phyloP scores from a whole-genome alignment of 2,113 vertebrate species.

The Sus scrofa region DNA sequence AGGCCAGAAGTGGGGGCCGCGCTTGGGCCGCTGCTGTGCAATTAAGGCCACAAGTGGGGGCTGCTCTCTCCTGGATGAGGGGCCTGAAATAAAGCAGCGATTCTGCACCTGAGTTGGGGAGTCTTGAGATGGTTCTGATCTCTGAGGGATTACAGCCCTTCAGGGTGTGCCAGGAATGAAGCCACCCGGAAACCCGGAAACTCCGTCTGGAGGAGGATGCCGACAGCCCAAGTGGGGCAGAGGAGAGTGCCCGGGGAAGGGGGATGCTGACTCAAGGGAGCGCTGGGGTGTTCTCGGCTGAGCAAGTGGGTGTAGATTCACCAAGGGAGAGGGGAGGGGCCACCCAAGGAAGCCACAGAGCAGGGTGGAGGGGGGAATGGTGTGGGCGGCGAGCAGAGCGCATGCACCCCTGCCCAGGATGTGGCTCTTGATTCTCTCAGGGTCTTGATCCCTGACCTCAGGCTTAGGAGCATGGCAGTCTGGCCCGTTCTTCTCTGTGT shows the following conservation, averaged over 20 bases:
- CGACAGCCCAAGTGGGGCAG: not conserved
- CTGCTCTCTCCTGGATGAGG: not conserved
- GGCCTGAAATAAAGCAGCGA: not conserved
- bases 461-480: not conserved
- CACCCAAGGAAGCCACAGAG: not conserved
- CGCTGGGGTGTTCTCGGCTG: no score
- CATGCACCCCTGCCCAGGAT: rapidly evolving
- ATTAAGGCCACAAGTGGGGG: not conserved
- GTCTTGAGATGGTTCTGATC: not conserved
- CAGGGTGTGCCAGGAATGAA: not conserved
- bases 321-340: not conserved
- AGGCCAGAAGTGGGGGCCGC: no score
- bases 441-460: not conserved
- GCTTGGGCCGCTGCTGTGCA: not conserved
- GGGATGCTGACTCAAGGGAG: not conserved
- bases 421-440: not conserved
- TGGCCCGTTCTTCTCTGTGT: not conserved
- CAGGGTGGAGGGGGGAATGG: not conserved
- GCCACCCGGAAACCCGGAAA: not conserved
- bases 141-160: not conserved
- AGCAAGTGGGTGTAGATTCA: not conserved
- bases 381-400: not conserved
- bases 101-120: not conserved
- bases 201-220: not conserved
- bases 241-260: not conserved